These are phyloP conservation scores for Phoenicopterus ruber DNA, from an alignment of 2,113 vertebrate genomes.

Conservation along the genomic window DNA sequence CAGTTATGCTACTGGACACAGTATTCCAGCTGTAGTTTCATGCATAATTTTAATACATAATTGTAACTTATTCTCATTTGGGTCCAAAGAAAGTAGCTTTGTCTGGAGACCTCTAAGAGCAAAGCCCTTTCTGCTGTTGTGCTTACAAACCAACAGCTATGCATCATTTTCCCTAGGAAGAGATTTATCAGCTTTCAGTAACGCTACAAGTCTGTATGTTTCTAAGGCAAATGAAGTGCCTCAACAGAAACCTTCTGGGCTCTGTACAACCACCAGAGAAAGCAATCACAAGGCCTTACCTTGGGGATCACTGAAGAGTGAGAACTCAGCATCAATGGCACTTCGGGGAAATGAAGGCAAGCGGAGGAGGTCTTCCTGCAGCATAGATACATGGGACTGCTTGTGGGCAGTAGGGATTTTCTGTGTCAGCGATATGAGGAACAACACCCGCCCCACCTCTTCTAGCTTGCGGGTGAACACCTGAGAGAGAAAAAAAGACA, in stretches of 20 bases:
- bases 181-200: neutral
- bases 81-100: neutral
- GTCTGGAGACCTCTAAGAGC: neutral
- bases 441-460: conserved; percentile 93
- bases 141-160: neutral
- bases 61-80: neutral
- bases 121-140: neutral
- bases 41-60: neutral
- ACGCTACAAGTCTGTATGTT: neutral
- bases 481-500: conserved; percentile 62
- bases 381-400: conserved; percentile 96
- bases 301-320: conserved; percentile 91
- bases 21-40: neutral
- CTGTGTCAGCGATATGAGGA: conserved; percentile 95
- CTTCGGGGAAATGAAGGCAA: conserved; percentile 95
- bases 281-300: conserved; percentile 64
- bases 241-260: neutral
- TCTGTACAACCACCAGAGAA: neutral
- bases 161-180: neutral
- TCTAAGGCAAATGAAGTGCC: neutral
- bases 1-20: neutral
- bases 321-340: conserved; percentile 96
- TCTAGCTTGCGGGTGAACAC: conserved; percentile 97
- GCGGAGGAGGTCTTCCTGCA: conserved; percentile 96
- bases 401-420: conserved; percentile 93